These are phyloP conservation scores for Procambarus virginalis DNA, from an alignment of 1,140 invertebrate genomes.

Conservation along the genomic window DNA sequence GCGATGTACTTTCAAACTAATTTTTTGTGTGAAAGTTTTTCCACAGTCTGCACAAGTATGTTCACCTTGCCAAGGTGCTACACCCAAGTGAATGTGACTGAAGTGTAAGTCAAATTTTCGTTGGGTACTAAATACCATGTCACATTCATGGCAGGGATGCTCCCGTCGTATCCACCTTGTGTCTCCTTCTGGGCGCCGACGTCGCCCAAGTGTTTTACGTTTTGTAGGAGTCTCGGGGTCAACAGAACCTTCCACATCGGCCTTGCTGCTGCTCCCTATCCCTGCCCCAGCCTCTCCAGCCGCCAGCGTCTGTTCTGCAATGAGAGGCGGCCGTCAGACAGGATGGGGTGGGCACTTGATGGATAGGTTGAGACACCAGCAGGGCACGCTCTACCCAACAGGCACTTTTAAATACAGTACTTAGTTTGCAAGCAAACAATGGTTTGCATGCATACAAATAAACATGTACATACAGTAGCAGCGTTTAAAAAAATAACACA, in stretches of 20 bases:
- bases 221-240: background rate
- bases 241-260: conserved; percentile 7
- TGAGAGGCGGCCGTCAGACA: conserved; percentile 57
- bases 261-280: background rate
- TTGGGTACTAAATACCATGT: conserved; percentile 48
- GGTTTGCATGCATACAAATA: background rate
- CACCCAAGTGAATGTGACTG: conserved; percentile 48
- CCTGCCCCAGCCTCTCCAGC: conserved; percentile 27
- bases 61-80: conserved; percentile 45
- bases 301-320: conserved; percentile 48
- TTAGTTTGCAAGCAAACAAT: too few relatives aligned
- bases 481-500: too few relatives aligned
- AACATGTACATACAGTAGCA: background rate
- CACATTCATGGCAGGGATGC: conserved; percentile 40
- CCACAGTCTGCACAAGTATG: conserved; percentile 44
- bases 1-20: conserved; percentile 49
- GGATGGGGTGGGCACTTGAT: conserved; percentile 11
- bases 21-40: conserved; percentile 50
- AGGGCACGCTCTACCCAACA: background rate
- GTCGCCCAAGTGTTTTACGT: background rate
- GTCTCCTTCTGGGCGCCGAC: conserved; percentile 27
- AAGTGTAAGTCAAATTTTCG: conserved; percentile 53
- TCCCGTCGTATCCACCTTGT: conserved; percentile 46
- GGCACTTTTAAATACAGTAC: background rate
- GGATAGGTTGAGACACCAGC: background rate